These are phyloP conservation scores for Drosophila suzukii DNA, from an alignment of 1,140 invertebrate species.

Conservation along the genomic window DNA sequence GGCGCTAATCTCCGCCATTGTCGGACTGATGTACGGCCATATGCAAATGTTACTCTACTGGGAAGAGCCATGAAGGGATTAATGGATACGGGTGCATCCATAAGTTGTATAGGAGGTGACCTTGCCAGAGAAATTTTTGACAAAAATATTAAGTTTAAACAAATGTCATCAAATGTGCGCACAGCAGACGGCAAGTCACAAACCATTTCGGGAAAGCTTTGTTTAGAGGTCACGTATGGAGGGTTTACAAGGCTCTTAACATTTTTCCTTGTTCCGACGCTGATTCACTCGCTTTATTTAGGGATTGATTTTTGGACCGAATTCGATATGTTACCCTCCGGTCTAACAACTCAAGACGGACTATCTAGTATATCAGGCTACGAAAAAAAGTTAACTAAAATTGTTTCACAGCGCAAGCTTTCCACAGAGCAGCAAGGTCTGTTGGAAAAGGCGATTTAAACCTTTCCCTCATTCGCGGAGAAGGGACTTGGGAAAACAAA, in stretches of 20 bases:
- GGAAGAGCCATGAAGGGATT: neutral
- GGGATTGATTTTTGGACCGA: neutral
- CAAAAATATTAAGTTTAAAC: neutral
- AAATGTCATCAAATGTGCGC: conserved; percentile 1
- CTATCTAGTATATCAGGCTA: neutral
- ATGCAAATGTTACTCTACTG: neutral
- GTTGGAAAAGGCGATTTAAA: neutral
- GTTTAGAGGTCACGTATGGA: neutral
- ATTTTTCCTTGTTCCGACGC: neutral
- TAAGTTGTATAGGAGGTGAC: neutral
- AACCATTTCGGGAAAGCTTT: neutral
- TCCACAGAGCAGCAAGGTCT: neutral
- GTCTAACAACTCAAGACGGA: neutral
- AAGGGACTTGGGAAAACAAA: conserved; percentile 7
- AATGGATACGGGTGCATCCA: neutral
- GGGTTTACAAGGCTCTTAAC: neutral
- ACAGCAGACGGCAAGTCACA: neutral
- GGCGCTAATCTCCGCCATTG: too few species aligned
- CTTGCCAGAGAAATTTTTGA: neutral
- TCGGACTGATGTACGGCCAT: neutral
- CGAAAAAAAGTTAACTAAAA: neutral
- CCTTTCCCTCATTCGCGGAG: neutral
- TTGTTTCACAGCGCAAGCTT: neutral
- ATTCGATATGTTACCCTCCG: neutral
- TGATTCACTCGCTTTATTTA: neutral